Evolutionary conservation across 1,140 invertebrate species (phyloP).

Genomic region (Zaprionus nigranus): DNA sequence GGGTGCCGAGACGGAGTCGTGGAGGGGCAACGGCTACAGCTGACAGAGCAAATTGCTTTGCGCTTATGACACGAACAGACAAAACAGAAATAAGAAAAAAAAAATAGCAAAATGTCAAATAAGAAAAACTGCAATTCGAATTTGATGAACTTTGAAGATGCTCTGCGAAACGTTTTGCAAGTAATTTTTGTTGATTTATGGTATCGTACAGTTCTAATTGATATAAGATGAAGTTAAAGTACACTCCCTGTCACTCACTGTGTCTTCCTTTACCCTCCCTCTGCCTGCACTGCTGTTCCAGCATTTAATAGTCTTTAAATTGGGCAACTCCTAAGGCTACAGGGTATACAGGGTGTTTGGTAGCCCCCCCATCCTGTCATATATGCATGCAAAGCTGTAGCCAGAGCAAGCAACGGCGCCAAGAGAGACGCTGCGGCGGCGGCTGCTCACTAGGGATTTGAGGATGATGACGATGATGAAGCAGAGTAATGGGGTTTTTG

Average conservation of each 20-base stretch:
- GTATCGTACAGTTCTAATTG: not conserved
- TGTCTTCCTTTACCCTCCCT: too few species aligned
- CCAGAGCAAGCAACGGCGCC: conserved; percentile 31
- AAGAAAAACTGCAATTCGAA: conserved; percentile 6
- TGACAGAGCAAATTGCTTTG: conserved; percentile 70
- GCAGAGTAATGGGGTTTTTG: conserved; percentile 20
- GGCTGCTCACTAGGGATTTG: conserved; percentile 37
- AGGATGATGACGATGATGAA: conserved; percentile 41
- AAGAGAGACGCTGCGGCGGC: conserved; percentile 21
- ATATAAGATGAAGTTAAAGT: not conserved
- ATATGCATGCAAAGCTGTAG: conserved; percentile 37
- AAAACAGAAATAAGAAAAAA: conserved; percentile 15
- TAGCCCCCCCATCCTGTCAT: conserved; percentile 4
- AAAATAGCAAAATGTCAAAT: conserved; percentile 49
- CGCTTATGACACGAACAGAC: conserved; percentile 68
- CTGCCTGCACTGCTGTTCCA: not conserved
- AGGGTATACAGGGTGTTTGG: conserved; percentile 23
- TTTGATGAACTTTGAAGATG: not conserved
- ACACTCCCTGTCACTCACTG: too few species aligned
- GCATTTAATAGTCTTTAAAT: not conserved
- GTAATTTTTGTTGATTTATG: not conserved
- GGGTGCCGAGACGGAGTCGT: not conserved
- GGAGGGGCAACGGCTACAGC: conserved; percentile 40
- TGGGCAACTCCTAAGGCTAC: not conserved
- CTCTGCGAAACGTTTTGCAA: not conserved